A percentile compares a stretch with the other conserved stretches of the same genome.
These are phyloP conservation scores for Phalanger gymnotis DNA, from an alignment of 2,797 vertebrate genomes.

Conservation along the genomic window DNA sequence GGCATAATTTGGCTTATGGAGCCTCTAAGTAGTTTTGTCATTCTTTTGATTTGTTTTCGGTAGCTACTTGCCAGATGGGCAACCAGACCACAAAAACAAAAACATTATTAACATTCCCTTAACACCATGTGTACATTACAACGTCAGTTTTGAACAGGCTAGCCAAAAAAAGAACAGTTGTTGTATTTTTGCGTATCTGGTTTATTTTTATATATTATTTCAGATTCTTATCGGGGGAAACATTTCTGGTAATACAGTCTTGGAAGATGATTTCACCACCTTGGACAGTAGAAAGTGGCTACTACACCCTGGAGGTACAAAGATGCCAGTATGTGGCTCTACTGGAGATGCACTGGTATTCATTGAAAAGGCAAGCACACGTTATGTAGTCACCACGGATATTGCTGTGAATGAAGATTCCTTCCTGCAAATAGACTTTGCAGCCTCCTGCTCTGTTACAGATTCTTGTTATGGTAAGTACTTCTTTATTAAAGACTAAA, in stretches of 20 bases:
- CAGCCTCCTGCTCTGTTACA: slow-evolving; percentile 98
- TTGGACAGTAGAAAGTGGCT: slow-evolving; percentile 96
- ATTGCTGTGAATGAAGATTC: slow-evolving; percentile 95
- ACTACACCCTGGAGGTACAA: slow-evolving; percentile 96
- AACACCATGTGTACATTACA: background rate
- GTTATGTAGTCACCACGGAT: slow-evolving; percentile 97
- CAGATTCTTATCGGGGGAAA: slow-evolving; percentile 98
- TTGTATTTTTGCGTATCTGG: background rate
- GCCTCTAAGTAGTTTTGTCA: slow-evolving; percentile 73
- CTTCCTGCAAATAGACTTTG: slow-evolving; percentile 98
- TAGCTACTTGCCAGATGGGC: slow-evolving; percentile 73
- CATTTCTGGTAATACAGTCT: slow-evolving; percentile 95
- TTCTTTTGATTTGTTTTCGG: slow-evolving; percentile 67
- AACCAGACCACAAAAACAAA: slow-evolving; percentile 61
- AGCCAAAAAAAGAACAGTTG: background rate
- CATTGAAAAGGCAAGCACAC: slow-evolving; percentile 98
- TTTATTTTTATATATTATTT: slow-evolving; percentile 61
- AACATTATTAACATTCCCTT: slow-evolving; percentile 56
- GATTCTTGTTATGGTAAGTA: slow-evolving; percentile 97
- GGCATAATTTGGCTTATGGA: slow-evolving; percentile 61
- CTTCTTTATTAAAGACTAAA: background rate
- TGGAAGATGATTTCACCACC: slow-evolving; percentile 96
- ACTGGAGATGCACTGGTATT: slow-evolving; percentile 96
- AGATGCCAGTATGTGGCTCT: slow-evolving; percentile 99
- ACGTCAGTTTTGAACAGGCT: slow-evolving; percentile 38